Conservation (phyloP, 2,797 vertebrate species). For the Gallinago stenura region DNA sequence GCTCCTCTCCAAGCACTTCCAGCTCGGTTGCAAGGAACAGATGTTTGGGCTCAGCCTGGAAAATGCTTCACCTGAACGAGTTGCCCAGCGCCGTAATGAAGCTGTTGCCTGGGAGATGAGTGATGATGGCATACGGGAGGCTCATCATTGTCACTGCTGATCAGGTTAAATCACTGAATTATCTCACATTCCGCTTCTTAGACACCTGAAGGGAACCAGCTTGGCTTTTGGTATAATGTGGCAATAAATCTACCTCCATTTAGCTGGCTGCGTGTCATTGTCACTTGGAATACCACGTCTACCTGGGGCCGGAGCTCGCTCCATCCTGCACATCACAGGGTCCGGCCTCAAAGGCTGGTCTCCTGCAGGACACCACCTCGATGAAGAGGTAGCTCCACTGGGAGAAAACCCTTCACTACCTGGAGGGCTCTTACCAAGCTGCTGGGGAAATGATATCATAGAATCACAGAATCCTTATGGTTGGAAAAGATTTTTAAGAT, state of each 20-base stretch:
- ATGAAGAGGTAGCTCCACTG: fast-evolving
- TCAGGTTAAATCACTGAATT: slow-evolving; percentile 46
- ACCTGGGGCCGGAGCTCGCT: neutral
- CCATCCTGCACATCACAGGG: fast-evolving
- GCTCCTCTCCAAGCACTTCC: neutral
- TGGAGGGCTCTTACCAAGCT: neutral
- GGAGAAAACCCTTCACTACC: neutral
- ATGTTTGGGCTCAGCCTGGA: slow-evolving; percentile 15
- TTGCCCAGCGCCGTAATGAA: neutral
- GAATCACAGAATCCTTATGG: neutral
- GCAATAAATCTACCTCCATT: neutral
- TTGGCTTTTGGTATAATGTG: neutral
- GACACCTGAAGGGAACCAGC: neutral
- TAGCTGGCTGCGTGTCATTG: neutral
- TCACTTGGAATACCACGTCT: fast-evolving
- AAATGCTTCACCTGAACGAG: slow-evolving; percentile 19
- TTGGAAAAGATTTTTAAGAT: neutral
- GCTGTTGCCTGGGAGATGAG: slow-evolving; percentile 42
- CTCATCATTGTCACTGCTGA: slow-evolving; percentile 19
- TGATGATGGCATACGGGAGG: slow-evolving; percentile 45
- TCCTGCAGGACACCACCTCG: neutral
- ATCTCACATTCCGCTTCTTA: neutral
- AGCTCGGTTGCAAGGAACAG: slow-evolving; percentile 18
- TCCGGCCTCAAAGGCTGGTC: neutral
- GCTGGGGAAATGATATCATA: neutral